phyloP scores from a whole-genome alignment of 2,797 vertebrate species.

The Carcharodon carcharias region DNA sequence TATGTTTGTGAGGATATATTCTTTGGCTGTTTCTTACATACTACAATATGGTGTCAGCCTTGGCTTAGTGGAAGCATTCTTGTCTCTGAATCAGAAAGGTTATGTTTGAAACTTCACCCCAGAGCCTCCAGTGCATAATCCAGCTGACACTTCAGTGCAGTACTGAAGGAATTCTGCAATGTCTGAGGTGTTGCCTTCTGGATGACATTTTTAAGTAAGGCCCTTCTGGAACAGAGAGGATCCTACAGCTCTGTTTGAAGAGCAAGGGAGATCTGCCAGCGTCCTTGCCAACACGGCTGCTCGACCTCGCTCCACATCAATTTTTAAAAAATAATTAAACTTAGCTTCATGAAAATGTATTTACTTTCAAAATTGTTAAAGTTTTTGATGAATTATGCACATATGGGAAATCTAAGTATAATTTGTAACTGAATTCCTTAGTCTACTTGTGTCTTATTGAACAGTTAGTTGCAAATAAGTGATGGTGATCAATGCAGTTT shows the following conservation, averaged over 20 bases:
- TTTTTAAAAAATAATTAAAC: neutral
- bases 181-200: neutral
- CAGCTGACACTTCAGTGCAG: neutral
- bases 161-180: neutral
- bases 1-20: neutral
- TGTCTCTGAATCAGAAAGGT: neutral
- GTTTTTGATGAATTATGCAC: neutral
- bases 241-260: neutral
- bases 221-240: neutral
- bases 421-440: neutral
- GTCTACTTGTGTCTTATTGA: neutral
- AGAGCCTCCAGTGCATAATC: neutral
- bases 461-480: constrained; percentile 11
- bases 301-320: neutral
- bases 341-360: constrained; percentile 18
- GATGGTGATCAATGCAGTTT: constrained; percentile 1
- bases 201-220: neutral
- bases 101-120: neutral
- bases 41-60: neutral
- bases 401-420: neutral
- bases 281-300: neutral
- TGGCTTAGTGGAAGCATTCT: neutral
- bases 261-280: neutral
- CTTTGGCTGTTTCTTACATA: neutral
- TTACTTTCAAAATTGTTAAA: neutral